Base-by-base conservation (phyloP, 1,140 invertebrate genomes). In the Eumeta japonica region DNA sequence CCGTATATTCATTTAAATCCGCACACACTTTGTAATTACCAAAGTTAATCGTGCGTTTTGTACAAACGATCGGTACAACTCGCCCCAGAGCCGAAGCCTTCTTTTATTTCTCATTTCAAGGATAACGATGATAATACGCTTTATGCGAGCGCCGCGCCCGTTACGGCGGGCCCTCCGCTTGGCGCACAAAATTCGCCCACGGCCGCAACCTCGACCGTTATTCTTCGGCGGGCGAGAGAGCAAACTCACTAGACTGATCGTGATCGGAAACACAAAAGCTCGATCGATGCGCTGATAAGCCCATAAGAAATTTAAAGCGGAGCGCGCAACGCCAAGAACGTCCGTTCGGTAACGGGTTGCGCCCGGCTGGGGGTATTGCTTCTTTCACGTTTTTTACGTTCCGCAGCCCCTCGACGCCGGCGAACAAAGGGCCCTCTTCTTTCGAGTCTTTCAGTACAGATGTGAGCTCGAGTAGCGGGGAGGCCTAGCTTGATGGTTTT, bases 191-290 rank as follows among this genome's bases (percentile, higher is more conserved):
- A n/a, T n/a, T n/a, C n/a, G n/a, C n/a, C n/a, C n/a, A n/a, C n/a
- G n/a, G n/a, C n/a, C n/a, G n/a, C n/a, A n/a, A n/a, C n/a, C n/a
- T n/a, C n/a, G n/a, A n/a, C n/a, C n/a, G n/a, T n/a, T n/a, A n/a
- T n/a, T n/a, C n/a, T n/a, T n/a, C n/a, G n/a, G 56, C 56, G 63
- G 66, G 56, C 60, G 68, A 67, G 68, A 66, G 62, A 66, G 62
- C 43, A 56, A 60, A 67, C 50, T 64, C 61, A 52, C 60, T 48
- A 56, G 59, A 56, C 61, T 59, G 50, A 49, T 48, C 62, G 64
- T 68, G 62, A 67, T 46, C 48, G 57, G 64, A 67, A 71, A 67
- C 62, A 63, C 59, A 65, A 64, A 62, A 43, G 43, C 19, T 40
- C 60, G 60, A 67, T 67, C 60, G 63, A 68, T 66, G 56, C 41